Evolutionary conservation across 2,888 invertebrate species (phyloP), one percentile per base, ranked within the genome.

Genomic region (Conus canariensis): DNA sequence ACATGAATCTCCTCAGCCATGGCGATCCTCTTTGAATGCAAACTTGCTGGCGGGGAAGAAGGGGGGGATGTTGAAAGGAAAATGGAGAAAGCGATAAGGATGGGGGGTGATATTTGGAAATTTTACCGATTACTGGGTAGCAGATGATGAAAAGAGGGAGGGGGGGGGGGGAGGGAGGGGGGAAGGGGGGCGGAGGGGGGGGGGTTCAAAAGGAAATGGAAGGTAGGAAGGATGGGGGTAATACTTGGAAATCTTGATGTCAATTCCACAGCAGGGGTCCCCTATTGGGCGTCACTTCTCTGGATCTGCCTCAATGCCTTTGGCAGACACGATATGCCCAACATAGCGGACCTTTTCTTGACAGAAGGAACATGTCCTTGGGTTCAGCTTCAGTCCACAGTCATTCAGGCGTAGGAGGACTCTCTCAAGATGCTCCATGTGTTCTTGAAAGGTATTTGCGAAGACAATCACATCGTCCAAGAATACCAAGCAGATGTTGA

Each of bases 371-470:
- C 67, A 80, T 88, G 60, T 88, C 77, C 60, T 82, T n/a, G 88
- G 56, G 64, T 58, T 60, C 25, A 90, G 67, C 67, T 90, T 90
- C 16, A 90, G 59, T 45, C 88, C 87, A 56, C 56, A 82, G 6
- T 90, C 90, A 10, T 22, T 12, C 14, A 90, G 86, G n/a, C 90
- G 86, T 7, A 25, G 60, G 8, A 89, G 60, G 9, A 90, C 90
- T 30, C 22, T 12, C 30, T 82, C 70, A 1, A 89, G 3, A 25
- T 86, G 45, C 1, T 58, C 56, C n/a, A 89, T 16, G 56, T 90
- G 90, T 30, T 90, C 89, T 58, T 90, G 82, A 30, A 60, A 89
- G 19, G 89, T 89, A 0, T 82, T 22, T 14, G 87, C 67, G 58
- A 83, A 90, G 10, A 87, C 30, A 14, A 90, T 82, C 4, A 87